These are phyloP conservation scores for Gasterosteus nipponicus DNA, from an alignment of 2,113 vertebrate species.

Conservation along the genomic window DNA sequence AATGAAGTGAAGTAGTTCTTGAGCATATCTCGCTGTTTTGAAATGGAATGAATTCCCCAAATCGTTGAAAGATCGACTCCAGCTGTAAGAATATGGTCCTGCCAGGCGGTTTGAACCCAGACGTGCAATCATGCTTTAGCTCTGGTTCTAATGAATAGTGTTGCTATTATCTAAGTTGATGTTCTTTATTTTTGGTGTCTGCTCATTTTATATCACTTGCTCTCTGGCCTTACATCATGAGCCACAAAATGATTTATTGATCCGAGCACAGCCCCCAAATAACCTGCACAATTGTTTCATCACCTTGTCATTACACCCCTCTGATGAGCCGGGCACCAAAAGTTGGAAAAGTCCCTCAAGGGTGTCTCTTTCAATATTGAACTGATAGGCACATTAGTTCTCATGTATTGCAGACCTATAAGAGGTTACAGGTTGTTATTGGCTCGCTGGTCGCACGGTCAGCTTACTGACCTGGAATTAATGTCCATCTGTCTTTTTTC, in stretches of 20 bases:
- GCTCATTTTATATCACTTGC: slow-evolving; percentile 45
- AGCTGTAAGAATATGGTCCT: slow-evolving; percentile 44
- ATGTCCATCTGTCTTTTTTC: slow-evolving; percentile 25
- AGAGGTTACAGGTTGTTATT: slow-evolving; percentile 55
- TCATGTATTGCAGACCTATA: slow-evolving; percentile 51
- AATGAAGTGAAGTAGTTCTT: slow-evolving; percentile 73
- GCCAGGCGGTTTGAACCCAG: slow-evolving; percentile 38
- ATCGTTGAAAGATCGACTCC: slow-evolving; percentile 53
- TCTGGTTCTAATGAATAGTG: slow-evolving; percentile 51
- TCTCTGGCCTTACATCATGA: slow-evolving; percentile 65
- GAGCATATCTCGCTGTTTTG: slow-evolving; percentile 59
- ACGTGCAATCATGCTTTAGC: slow-evolving; percentile 47
- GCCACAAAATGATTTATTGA: slow-evolving; percentile 83
- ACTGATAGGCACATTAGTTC: slow-evolving; percentile 58
- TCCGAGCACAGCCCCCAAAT: slow-evolving; percentile 74
- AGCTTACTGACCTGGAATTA: slow-evolving; percentile 39
- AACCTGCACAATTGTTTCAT: slow-evolving; percentile 80
- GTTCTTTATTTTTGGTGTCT: slow-evolving; percentile 49
- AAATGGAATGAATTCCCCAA: slow-evolving; percentile 67
- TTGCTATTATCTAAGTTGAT: slow-evolving; percentile 36
- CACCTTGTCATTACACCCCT: slow-evolving; percentile 77
- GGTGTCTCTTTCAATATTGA: slow-evolving; percentile 70
- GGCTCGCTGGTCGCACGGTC: slow-evolving; percentile 48
- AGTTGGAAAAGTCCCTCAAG: slow-evolving; percentile 66
- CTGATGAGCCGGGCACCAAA: slow-evolving; percentile 69